Conservation (phyloP, 2,888 invertebrate genomes). For the Athalia circularis region DNA sequence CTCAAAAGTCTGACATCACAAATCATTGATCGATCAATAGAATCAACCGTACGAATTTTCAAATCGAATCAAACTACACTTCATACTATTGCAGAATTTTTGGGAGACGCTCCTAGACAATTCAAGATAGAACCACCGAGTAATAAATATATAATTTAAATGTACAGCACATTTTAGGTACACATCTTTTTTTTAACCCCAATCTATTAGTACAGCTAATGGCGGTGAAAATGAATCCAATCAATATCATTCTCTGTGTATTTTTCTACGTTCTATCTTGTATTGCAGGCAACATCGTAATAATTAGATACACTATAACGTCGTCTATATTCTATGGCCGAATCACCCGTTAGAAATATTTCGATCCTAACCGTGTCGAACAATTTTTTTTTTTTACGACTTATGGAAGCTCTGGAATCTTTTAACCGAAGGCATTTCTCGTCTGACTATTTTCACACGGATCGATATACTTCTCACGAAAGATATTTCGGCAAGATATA, state of each 20-base stretch:
- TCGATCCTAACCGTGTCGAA: not conserved
- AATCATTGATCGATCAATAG: not conserved
- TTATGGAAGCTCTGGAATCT: too few relatives aligned
- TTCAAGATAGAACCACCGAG: conserved; percentile 37
- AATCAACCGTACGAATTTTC: not conserved
- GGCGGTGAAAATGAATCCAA: not conserved
- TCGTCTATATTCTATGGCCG: conserved; percentile 20
- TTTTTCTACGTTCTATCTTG: conserved; percentile 29
- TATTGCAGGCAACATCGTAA: conserved; percentile 11
- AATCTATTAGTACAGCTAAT: not conserved
- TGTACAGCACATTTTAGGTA: not conserved
- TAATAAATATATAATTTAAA: conserved; percentile 1
- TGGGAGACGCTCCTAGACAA: conserved; percentile 21
- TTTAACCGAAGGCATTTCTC: not conserved
- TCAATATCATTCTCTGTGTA: not conserved
- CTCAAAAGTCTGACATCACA: conserved; percentile 13
- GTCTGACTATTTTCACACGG: not conserved
- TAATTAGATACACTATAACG: conserved; percentile 21
- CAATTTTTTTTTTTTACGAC: too few relatives aligned
- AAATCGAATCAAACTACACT: too few relatives aligned
- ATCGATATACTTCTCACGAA: conserved; percentile 26
- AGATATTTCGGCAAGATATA: not conserved
- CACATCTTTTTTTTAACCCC: too few relatives aligned
- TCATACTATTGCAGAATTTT: conserved; percentile 16
- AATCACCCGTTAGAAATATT: conserved; percentile 19